Evolutionary conservation across 1,140 invertebrate species (phyloP).

Genomic region (Tetramorium simillimum): DNA sequence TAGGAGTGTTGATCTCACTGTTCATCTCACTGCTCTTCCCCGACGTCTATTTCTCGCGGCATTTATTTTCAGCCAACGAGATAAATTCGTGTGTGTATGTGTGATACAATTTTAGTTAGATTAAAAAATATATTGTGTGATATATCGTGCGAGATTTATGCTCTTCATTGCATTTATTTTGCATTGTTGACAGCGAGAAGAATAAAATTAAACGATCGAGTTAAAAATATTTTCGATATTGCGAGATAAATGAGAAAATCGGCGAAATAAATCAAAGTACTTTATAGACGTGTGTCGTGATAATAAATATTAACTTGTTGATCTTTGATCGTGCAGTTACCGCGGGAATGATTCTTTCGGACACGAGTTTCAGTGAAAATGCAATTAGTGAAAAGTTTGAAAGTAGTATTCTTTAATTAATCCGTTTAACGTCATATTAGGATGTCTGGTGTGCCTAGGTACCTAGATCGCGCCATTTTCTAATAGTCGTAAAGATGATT

Average conservation of each 20-base stretch:
- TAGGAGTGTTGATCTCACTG: background rate
- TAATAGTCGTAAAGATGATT: slow-evolving; percentile 49
- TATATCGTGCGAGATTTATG: background rate
- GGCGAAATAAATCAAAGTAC: background rate
- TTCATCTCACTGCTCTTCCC: background rate
- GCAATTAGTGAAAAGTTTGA: background rate
- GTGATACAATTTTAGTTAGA: slow-evolving; percentile 5
- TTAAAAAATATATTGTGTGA: slow-evolving; percentile 8
- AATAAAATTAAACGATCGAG: background rate
- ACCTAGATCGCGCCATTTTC: slow-evolving; percentile 22
- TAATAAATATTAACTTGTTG: slow-evolving; percentile 38
- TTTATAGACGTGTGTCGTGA: background rate
- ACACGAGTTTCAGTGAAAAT: background rate
- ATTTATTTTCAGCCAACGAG: slow-evolving; percentile 16
- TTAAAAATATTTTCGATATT: slow-evolving; percentile 10
- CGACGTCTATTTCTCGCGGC: slow-evolving; percentile 8
- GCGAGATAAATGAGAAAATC: background rate
- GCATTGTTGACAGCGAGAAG: background rate
- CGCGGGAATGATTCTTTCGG: background rate
- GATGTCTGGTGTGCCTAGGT: background rate
- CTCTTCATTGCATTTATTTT: background rate
- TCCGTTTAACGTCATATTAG: background rate
- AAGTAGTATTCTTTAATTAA: slow-evolving; percentile 8
- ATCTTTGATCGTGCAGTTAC: background rate
- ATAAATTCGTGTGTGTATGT: slow-evolving; percentile 20